These are phyloP conservation scores for Morpho achilles DNA, from an alignment of 2,888 invertebrate genomes.

Conservation along the genomic window DNA sequence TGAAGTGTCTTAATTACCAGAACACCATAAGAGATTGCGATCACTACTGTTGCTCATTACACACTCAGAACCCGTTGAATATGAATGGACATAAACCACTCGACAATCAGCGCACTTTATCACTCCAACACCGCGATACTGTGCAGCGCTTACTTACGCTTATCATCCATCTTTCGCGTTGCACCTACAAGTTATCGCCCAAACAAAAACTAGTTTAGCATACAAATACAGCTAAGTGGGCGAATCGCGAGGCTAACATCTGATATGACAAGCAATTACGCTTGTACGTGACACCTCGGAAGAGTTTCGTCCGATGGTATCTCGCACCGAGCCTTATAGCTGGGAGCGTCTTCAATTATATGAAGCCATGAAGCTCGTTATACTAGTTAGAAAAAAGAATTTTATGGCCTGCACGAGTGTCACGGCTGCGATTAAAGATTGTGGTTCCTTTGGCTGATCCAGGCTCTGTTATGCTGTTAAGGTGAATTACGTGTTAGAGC, in stretches of 20 bases:
- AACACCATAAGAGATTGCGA: not conserved
- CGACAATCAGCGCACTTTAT: slow-evolving; percentile 52
- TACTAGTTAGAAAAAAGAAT: slow-evolving; percentile 29
- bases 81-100: slow-evolving; percentile 53
- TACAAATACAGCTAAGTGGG: slow-evolving; percentile 59
- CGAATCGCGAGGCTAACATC: slow-evolving; percentile 53
- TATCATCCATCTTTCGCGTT: slow-evolving; percentile 57
- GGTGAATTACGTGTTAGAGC: not conserved
- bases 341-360: slow-evolving; percentile 63
- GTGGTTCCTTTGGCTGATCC: slow-evolving; percentile 4
- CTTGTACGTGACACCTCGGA: slow-evolving; percentile 73
- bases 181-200: slow-evolving; percentile 42
- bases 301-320: slow-evolving; percentile 41
- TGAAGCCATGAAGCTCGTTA: slow-evolving; percentile 36
- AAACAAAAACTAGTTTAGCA: slow-evolving; percentile 62
- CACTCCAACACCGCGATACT: slow-evolving; percentile 47
- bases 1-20: too few relatives aligned
- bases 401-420: slow-evolving; percentile 31
- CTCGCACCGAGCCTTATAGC: slow-evolving; percentile 36
- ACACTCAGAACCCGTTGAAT: slow-evolving; percentile 39
- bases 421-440: slow-evolving; percentile 26
- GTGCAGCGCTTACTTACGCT: slow-evolving; percentile 40
- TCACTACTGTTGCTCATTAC: slow-evolving; percentile 28
- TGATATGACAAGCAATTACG: slow-evolving; percentile 65
- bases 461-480: slow-evolving; percentile 3